Evolutionary conservation across 1,140 invertebrate genomes (phyloP).

Genomic region (Atta cephalotes): DNA sequence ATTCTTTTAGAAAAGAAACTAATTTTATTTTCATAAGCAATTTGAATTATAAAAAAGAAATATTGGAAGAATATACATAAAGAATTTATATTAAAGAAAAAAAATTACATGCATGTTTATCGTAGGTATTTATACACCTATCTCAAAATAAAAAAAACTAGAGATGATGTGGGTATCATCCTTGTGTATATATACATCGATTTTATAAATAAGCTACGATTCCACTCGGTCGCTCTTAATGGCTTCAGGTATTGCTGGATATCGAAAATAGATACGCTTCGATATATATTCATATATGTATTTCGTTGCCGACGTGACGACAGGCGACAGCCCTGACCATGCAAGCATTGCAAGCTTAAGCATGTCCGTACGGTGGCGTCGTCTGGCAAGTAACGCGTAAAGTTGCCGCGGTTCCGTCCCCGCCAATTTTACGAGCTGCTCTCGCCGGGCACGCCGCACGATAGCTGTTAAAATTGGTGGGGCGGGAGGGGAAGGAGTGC

Average conservation of each 20-base stretch:
- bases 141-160: conserved; percentile 2
- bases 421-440: conserved; percentile 53
- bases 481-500: conserved; percentile 16
- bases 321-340: not conserved
- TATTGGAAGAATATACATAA: no score
- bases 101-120: not conserved
- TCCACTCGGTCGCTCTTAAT: not conserved
- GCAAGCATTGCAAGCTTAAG: no score
- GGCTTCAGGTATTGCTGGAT: not conserved
- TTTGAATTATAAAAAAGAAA: not conserved
- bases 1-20: conserved; percentile 26
- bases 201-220: not conserved
- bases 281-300: no score
- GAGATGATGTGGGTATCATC: not conserved
- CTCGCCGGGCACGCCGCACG: not conserved
- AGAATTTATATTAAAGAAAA: not conserved
- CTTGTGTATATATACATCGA: not conserved
- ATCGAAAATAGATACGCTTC: not conserved
- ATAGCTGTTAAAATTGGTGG: not conserved
- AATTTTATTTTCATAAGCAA: conserved; percentile 1
- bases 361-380: conserved; percentile 48
- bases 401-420: conserved; percentile 1
- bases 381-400: conserved; percentile 39
- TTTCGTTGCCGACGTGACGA: not conserved
- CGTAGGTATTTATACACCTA: not conserved